Base-by-base conservation (phyloP, 2,113 vertebrate species). In the Nibea coibor region DNA sequence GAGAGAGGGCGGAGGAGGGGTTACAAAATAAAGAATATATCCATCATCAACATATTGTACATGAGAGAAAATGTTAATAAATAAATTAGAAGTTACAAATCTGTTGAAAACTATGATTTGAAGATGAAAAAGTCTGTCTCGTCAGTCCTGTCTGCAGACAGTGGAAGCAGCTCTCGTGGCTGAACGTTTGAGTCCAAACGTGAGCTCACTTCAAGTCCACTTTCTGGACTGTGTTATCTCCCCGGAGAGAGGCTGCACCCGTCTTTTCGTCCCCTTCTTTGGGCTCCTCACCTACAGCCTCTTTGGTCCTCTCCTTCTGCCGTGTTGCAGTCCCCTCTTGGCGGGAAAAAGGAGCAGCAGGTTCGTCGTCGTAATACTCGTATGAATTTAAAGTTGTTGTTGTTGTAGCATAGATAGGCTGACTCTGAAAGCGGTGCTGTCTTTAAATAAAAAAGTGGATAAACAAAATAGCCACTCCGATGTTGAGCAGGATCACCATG, bases 401-500 rank as follows among this genome's bases (percentile, higher is more conserved):
- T 7, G 35, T 39, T 71, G 88, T 84, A 90, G 84, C 80, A 87
- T 89, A 93, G 90, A 85, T 89, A 89, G 90, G 83, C 85, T 67
- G 84, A 93, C 89, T 87, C 87, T 81, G 84, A 89, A 90, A 90
- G 89, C 87, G 80, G 82, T 79, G 86, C 86, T 74, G 92, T 86
- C 88, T 85, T 98, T 95, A 99, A 97, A 99, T 99, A 98, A 99
- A 99, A 97, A 99, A 99, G 96, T 99, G 98, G 93, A 99, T 98
- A 96, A 99, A 99, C 96, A 99, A 97, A 96, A 99, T 96, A 95
- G 97, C 98, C 84, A 99, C 96, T 96, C 97, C 98, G 45, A 99
- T 99, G 96, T 99, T 99, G 92, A 99, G 97, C 96, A 99, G 95
- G 95, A 99, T 98, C 96, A 99, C 98, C 98, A 99, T 98, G 95